Conservation (phyloP, 2,797 vertebrate species). For the Chelmon rostratus region DNA sequence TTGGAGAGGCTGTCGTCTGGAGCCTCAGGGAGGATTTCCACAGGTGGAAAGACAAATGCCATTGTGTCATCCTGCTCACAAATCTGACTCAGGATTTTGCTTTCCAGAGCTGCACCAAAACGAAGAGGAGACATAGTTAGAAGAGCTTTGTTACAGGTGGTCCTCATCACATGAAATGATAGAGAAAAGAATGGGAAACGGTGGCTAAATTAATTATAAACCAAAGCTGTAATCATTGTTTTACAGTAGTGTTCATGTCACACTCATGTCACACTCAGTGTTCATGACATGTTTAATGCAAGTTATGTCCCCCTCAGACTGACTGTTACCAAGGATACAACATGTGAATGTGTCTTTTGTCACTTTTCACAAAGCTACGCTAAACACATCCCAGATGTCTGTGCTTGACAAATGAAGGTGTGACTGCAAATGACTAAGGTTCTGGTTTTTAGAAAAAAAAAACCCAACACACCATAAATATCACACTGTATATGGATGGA, state of each 20-base stretch:
- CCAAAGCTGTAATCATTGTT: neutral
- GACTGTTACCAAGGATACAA: neutral
- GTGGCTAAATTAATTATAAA: too few species aligned
- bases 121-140: neutral
- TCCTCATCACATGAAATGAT: neutral
- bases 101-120: conserved; percentile 83
- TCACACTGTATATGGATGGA: too few species aligned
- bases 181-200: neutral
- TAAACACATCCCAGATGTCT: too few species aligned
- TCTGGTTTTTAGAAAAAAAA: too few species aligned
- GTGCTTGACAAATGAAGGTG: too few species aligned
- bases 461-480: too few species aligned
- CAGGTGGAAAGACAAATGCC: conserved; percentile 59
- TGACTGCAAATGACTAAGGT: too few species aligned
- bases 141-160: neutral
- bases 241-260: too few species aligned
- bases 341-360: too few species aligned
- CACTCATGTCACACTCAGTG: too few species aligned
- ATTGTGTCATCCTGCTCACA: conserved; percentile 81
- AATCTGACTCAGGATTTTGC: conserved; percentile 85
- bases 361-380: too few species aligned
- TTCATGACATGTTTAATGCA: neutral
- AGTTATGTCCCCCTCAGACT: neutral
- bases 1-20: neutral
- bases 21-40: conserved; percentile 15